Base-by-base conservation (phyloP, 2,113 vertebrate species). In the Romanogobio albipinnatus region DNA sequence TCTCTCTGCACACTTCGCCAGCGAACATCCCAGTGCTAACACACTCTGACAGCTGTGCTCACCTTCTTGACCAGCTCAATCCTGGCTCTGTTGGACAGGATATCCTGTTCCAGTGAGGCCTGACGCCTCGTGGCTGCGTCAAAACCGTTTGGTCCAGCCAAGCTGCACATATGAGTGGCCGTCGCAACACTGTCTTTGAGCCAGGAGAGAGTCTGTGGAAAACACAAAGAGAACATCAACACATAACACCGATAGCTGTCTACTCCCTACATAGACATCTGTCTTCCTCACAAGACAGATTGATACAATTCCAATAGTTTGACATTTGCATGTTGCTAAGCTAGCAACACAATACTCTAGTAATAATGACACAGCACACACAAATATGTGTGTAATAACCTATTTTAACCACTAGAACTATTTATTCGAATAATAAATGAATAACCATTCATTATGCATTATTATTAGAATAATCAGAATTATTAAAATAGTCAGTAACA, bases 151-250 rank as follows among this genome's bases (percentile, higher is more conserved):
- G 49, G 45, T 0, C 84, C 89, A 29, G 86, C 88, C 39, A 90
- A 19, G 0, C 84, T 93, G 86, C 91, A 90, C 0, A 90, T 87
- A 75, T 93, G 88, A 5, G 91, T 89, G 39, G 92, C 84, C 61
- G 87, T 87, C 84, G 87, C 87, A 22, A 90, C 58, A 0, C 86
- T 93, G 53, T 94, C 92, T 84, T 94, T 95, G 59, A 95, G 92
- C 94, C 94, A 95, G 77, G 92, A 91, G 88, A 95, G 89, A 71
- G 93, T 95, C 94, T 95, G 39, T n/a, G 53, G 58, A 84, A 39
- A 64, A 76, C 14, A 71, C 58, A 47, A 13, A 45, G 83, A 33
- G 51, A 78, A 76, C 1, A 53, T 45, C 9, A 73, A n/a, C 68
- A 71, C 22, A 11, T 5, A 43, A 78, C 53, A 43, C 51, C 2